Conservation (phyloP, 2,888 invertebrate species). For the Stenodera caucasica region DNA sequence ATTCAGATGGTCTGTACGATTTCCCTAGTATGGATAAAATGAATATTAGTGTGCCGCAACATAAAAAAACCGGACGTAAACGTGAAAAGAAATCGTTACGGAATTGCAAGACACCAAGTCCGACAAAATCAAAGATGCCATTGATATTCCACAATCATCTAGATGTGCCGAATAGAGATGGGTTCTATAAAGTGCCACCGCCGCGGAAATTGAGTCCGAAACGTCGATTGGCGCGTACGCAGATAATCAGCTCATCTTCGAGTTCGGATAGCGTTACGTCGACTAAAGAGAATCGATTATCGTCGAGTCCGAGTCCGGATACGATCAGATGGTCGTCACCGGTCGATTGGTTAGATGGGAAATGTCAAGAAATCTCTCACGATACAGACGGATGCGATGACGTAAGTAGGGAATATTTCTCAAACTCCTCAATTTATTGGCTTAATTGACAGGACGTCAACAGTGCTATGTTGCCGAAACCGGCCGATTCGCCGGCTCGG, state of each 20-base stretch:
- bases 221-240: slow-evolving; percentile 59
- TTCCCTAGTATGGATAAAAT: slow-evolving; percentile 75
- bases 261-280: slow-evolving; percentile 64
- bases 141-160: slow-evolving; percentile 61
- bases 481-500: slow-evolving; percentile 59
- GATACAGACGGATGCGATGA: slow-evolving; percentile 60
- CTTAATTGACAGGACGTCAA: slow-evolving; percentile 41
- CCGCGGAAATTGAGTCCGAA: slow-evolving; percentile 63
- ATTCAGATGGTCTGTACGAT: slow-evolving; percentile 79
- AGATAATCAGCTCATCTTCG: slow-evolving; percentile 62
- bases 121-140: slow-evolving; percentile 60
- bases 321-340: slow-evolving; percentile 53
- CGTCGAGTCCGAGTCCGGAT: slow-evolving; percentile 56
- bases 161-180: slow-evolving; percentile 62
- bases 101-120: slow-evolving; percentile 58
- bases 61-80: slow-evolving; percentile 66
- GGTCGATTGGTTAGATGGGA: slow-evolving; percentile 52
- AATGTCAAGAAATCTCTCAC: slow-evolving; percentile 44
- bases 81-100: slow-evolving; percentile 61
- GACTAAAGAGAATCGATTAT: slow-evolving; percentile 54
- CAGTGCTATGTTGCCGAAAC: slow-evolving; percentile 64
- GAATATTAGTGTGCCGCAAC: slow-evolving; percentile 54
- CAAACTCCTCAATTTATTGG: too few species aligned
- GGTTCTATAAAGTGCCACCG: slow-evolving; percentile 47
- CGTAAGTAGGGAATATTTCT: too few species aligned